Base-by-base conservation (phyloP, 2,888 invertebrate genomes). In the Andrena chrysosceles region DNA sequence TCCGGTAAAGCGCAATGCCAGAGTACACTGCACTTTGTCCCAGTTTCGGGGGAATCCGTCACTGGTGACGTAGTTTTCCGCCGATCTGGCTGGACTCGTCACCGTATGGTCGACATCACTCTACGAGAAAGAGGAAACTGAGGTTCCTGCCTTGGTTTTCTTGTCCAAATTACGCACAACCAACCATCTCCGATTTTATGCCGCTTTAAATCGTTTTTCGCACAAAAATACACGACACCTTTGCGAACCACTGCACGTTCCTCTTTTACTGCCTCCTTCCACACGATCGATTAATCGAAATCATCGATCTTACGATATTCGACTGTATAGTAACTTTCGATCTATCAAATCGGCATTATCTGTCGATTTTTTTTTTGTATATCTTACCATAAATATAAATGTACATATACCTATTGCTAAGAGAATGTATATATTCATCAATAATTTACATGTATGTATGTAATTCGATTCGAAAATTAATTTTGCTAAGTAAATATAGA, bases 21-120 rank as follows among this genome's bases (percentile, higher is more conserved):
- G 94, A 93, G 94, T 93, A 92, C 93, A 94, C 91, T 94, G 93
- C 93, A 94, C 93, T 93, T 93, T 94, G 93, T 93, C 93, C 93
- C 93, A 93, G 93, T 93, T 93, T 93, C 92, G 89, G 90, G 89
- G 89, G 91, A 93, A 93, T 93, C 93, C 92, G 93, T 93, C 93
- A 93, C 91, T 92, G 89, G 91, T 93, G 93, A 93, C 93, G 93
- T 93, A 93, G 91, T 91, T 92, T 92, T 93, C 91, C 59, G 72
- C 72, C 74, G 77, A 78, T 81, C 63, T 79, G 71, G 59, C 42
- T 72, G 49, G 63, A 49, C 59, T 74, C 59, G 71, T 77, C 78
- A 70, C 78, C 78, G 66, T 78, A 77, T 80, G 66, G 42, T 80
- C 48, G 54, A 71, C 80, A 80, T 80, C 42, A 16, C 63, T 71